These are phyloP conservation scores for Platerodrilus igneus DNA, from an alignment of 2,888 invertebrate species.

Conservation along the genomic window DNA sequence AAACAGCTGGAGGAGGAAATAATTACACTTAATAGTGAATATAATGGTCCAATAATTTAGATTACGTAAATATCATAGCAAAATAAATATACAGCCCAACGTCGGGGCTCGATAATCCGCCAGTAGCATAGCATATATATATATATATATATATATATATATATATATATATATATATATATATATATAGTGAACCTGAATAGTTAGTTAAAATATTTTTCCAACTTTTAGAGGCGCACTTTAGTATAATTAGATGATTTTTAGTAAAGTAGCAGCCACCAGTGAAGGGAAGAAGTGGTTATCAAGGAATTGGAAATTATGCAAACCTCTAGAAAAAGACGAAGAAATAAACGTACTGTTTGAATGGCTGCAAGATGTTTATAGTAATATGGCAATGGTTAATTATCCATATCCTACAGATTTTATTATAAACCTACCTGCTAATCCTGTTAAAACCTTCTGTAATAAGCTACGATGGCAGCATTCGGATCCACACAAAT, in stretches of 20 bases:
- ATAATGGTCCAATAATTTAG: too few relatives aligned
- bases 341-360: slow-evolving; percentile 57
- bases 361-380: slow-evolving; percentile 68
- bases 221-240: not conserved
- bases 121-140: too few relatives aligned
- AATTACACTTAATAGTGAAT: too few relatives aligned
- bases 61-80: too few relatives aligned
- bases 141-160: too few relatives aligned
- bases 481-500: slow-evolving; percentile 48
- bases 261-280: slow-evolving; percentile 51
- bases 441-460: slow-evolving; percentile 69
- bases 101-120: too few relatives aligned
- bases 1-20: too few relatives aligned
- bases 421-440: slow-evolving; percentile 80
- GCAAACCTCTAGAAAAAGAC: slow-evolving; percentile 60
- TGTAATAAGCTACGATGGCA: slow-evolving; percentile 54
- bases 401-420: slow-evolving; percentile 89
- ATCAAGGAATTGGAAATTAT: slow-evolving; percentile 69
- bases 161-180: too few relatives aligned
- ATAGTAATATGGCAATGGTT: slow-evolving; percentile 83
- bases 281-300: slow-evolving; percentile 68
- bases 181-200: too few relatives aligned
- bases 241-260: slow-evolving; percentile 25
- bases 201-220: too few relatives aligned
- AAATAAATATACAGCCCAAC: too few relatives aligned